Conservation (phyloP, 2,113 vertebrate genomes). For the Cairina moschata region DNA sequence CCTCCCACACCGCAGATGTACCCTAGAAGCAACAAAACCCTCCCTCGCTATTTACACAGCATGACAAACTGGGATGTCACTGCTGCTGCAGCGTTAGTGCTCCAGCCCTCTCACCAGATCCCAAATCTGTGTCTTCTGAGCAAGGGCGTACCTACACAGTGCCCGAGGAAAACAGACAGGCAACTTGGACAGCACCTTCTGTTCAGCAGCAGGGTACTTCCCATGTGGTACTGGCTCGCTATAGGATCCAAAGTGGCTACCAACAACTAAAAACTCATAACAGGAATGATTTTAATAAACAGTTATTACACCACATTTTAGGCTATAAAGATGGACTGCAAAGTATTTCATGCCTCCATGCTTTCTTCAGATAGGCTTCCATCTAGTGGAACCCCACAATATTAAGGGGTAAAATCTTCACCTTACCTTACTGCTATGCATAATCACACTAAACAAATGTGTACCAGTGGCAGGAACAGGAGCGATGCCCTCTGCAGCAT, state of each 20-base stretch:
- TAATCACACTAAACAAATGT: not conserved
- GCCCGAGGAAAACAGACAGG: not conserved
- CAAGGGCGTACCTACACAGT: not conserved
- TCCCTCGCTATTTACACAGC: not conserved
- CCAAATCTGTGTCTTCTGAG: not conserved
- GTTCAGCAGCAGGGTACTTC: not conserved
- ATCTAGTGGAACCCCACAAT: not conserved
- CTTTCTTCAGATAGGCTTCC: not conserved
- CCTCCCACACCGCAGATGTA: not conserved
- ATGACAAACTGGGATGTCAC: not conserved
- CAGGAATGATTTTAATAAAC: not conserved
- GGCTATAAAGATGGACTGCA: not conserved
- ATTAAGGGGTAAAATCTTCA: not conserved
- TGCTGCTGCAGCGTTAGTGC: not conserved
- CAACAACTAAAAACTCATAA: not conserved
- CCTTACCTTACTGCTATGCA: not conserved
- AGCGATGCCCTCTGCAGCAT: not conserved
- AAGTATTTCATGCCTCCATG: not conserved
- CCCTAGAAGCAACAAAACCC: not conserved
- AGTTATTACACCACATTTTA: not conserved
- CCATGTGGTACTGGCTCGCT: rapidly evolving
- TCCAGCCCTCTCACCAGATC: not conserved
- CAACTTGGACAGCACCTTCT: not conserved
- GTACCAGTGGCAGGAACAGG: not conserved
- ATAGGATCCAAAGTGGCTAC: not conserved